Evolutionary conservation across 2,888 invertebrate genomes (phyloP).

Genomic region (Notocelia uddmanniana): DNA sequence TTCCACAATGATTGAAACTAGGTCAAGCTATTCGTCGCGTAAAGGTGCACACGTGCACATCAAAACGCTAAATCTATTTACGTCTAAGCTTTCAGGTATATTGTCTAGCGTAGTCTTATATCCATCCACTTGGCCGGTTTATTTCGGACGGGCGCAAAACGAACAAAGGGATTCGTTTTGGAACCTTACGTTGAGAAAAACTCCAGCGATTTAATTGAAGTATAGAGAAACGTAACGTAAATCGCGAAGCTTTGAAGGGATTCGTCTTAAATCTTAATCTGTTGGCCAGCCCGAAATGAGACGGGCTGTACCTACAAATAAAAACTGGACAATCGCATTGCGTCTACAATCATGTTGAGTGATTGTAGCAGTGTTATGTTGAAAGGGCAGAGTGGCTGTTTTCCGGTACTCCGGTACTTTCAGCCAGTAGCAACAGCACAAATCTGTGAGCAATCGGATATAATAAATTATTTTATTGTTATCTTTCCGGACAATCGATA

Average conservation of each 20-base stretch:
- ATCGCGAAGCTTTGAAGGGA: slow-evolving; percentile 4
- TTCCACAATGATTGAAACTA: slow-evolving; percentile 24
- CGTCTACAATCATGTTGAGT: slow-evolving; percentile 2
- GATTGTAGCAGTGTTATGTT: slow-evolving; percentile 2
- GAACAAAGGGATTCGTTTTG: slow-evolving; percentile 35
- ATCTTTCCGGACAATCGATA: slow-evolving; percentile 49
- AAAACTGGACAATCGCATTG: slow-evolving; percentile 10
- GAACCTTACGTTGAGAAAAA: slow-evolving; percentile 25
- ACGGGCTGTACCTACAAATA: neutral
- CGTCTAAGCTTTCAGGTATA: slow-evolving; percentile 21
- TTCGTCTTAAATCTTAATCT: slow-evolving; percentile 29
- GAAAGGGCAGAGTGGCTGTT: neutral
- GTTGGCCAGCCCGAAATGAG: slow-evolving; percentile 13
- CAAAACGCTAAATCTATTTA: slow-evolving; percentile 25
- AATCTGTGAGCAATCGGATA: slow-evolving; percentile 51
- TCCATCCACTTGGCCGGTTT: slow-evolving; percentile 43
- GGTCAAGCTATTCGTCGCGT: slow-evolving; percentile 17
- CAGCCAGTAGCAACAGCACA: slow-evolving; percentile 11
- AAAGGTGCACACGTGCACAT: slow-evolving; percentile 14
- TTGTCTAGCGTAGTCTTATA: slow-evolving; percentile 28
- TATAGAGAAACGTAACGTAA: slow-evolving; percentile 32
- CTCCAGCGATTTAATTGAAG: slow-evolving; percentile 32
- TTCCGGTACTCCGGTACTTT: slow-evolving; percentile 30
- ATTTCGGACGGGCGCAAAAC: slow-evolving; percentile 35
- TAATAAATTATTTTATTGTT: slow-evolving; percentile 61